These are phyloP conservation scores for Beris chalybata DNA, from an alignment of 2,888 invertebrate species.

Conservation along the genomic window DNA sequence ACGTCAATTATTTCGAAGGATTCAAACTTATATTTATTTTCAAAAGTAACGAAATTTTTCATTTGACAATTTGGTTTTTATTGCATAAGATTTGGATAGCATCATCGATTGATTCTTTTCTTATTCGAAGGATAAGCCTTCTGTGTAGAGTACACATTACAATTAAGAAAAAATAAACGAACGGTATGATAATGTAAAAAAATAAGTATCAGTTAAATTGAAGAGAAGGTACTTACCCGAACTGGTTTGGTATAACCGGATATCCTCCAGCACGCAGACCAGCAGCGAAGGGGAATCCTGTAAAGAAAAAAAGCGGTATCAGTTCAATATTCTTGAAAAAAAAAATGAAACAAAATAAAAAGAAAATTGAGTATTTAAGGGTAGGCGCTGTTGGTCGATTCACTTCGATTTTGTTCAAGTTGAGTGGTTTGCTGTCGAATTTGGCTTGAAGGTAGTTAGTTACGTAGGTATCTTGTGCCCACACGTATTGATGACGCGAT, in stretches of 20 bases:
- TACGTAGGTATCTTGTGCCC: too few species aligned
- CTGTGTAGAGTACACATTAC: conserved; percentile 4
- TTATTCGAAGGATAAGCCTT: not conserved
- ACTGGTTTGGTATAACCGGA: conserved; percentile 77
- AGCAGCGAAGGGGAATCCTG: conserved; percentile 73
- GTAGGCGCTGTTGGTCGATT: not conserved
- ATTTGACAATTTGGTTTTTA: too few species aligned
- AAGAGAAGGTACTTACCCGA: conserved; percentile 70
- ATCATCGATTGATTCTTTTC: not conserved
- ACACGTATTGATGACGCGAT: too few species aligned
- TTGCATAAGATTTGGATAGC: too few species aligned
- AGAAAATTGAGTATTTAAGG: not conserved
- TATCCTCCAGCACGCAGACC: conserved; percentile 79
- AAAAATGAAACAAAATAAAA: not conserved
- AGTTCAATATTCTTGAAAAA: conserved; percentile 3
- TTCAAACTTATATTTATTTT: too few species aligned
- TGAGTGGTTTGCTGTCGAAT: not conserved
- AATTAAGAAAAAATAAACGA: conserved; percentile 14
- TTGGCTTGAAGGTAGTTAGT: too few species aligned
- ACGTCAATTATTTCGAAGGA: too few species aligned
- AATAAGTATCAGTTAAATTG: conserved; percentile 7
- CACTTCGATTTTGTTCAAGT: conserved; percentile 1
- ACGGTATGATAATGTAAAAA: conserved; percentile 1
- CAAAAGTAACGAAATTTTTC: too few species aligned
- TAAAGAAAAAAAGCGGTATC: conserved; percentile 39